phyloP scores from a whole-genome alignment of 1,140 invertebrate species.

The Microplitis demolitor region DNA sequence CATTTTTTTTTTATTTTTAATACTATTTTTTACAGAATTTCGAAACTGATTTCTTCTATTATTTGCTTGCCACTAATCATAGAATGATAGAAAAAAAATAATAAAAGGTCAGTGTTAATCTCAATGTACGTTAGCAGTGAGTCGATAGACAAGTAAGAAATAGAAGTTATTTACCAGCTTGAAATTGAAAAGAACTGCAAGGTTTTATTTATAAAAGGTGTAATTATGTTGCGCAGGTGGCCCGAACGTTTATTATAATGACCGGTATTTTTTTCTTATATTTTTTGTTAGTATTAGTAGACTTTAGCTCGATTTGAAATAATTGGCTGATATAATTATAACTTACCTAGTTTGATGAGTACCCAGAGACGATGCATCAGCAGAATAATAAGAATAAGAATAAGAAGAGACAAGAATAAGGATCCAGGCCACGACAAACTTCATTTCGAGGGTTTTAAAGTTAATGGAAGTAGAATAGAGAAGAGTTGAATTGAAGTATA shows the following conservation, averaged over 20 bases:
- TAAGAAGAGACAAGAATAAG: not conserved
- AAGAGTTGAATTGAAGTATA: not conserved
- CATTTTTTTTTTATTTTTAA: not conserved
- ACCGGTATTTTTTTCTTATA: not conserved
- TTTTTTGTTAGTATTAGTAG: not conserved
- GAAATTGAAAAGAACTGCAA: not conserved
- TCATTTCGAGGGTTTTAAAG: constrained; percentile 1
- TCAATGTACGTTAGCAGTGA: not conserved
- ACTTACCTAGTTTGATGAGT: constrained; percentile 11
- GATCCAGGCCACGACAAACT: constrained; percentile 1
- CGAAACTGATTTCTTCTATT: not conserved
- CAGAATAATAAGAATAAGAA: not conserved
- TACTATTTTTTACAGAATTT: not conserved
- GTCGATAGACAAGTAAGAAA: not conserved
- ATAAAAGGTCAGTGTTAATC: not conserved
- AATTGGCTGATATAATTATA: not conserved
- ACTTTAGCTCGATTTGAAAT: not conserved
- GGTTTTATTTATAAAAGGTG: not conserved
- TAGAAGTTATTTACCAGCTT: not conserved
- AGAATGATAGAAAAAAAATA: not conserved
- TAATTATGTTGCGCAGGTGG: not conserved
- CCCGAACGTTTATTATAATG: not conserved
- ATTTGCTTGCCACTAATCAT: too few relatives aligned
- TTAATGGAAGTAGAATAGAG: not conserved
- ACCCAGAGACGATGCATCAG: too few relatives aligned